These are phyloP conservation scores for Drosophila varians DNA, from an alignment of 1,140 invertebrate genomes.

Conservation along the genomic window DNA sequence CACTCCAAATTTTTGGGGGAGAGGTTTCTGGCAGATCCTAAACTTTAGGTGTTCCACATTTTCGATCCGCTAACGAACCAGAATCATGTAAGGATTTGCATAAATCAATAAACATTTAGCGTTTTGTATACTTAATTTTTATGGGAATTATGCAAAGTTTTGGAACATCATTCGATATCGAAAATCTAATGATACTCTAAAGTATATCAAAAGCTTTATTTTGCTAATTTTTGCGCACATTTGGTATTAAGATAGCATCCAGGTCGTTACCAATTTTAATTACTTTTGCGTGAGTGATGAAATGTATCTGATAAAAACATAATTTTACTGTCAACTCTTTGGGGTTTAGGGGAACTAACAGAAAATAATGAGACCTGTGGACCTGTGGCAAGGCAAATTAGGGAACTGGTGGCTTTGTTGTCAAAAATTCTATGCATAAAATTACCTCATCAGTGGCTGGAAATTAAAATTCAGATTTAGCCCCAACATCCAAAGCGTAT, in stretches of 20 bases:
- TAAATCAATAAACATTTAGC: slow-evolving; percentile 74
- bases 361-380: slow-evolving; percentile 57
- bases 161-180: not conserved
- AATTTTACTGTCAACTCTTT: slow-evolving; percentile 53
- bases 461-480: slow-evolving; percentile 72
- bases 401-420: slow-evolving; percentile 45
- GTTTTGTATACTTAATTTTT: slow-evolving; percentile 37
- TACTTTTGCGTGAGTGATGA: slow-evolving; percentile 49
- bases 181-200: slow-evolving; percentile 19
- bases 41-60: slow-evolving; percentile 32
- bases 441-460: slow-evolving; percentile 73
- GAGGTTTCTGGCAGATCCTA: slow-evolving; percentile 10
- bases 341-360: not conserved
- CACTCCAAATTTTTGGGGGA: not conserved
- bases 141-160: slow-evolving; percentile 29
- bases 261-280: slow-evolving; percentile 41
- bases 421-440: slow-evolving; percentile 66
- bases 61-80: slow-evolving; percentile 33
- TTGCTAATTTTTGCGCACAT: not conserved
- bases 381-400: slow-evolving; percentile 54
- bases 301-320: slow-evolving; percentile 42
- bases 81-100: slow-evolving; percentile 48
- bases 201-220: slow-evolving; percentile 7
- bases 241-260: slow-evolving; percentile 18
- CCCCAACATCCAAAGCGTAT: slow-evolving; percentile 38